phyloP scores from a whole-genome alignment of 2,113 vertebrate genomes.

The Eolophus roseicapilla region DNA sequence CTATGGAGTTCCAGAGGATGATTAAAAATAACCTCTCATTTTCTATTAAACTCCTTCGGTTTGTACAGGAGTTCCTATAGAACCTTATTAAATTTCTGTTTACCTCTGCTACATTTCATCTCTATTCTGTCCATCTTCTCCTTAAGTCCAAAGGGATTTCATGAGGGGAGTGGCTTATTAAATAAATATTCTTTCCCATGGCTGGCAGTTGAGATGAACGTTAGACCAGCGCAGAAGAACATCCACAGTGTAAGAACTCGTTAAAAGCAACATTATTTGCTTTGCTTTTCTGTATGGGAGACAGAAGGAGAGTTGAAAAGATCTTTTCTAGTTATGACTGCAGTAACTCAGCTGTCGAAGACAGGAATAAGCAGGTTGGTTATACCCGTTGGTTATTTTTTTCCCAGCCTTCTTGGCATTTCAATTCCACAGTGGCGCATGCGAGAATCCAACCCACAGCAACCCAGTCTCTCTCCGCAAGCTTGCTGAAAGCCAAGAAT shows the following conservation, averaged over 20 bases:
- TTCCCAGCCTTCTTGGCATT: background rate
- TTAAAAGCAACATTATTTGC: background rate
- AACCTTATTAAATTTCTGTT: conserved; percentile 55
- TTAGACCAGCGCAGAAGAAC: background rate
- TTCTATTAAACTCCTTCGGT: conserved; percentile 40
- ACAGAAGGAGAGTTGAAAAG: background rate
- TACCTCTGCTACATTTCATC: conserved; percentile 25
- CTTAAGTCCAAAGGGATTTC: conserved; percentile 8
- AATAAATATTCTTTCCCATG: background rate
- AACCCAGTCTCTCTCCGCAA: background rate
- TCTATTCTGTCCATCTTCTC: conserved; percentile 2
- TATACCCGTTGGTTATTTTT: background rate
- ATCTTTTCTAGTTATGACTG: background rate
- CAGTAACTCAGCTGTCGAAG: background rate
- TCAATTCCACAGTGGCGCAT: background rate
- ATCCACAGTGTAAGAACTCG: background rate
- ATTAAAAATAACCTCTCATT: conserved; percentile 58
- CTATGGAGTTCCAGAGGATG: conserved; percentile 24
- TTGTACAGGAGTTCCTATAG: conserved; percentile 43
- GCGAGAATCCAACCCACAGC: background rate
- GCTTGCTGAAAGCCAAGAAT: background rate
- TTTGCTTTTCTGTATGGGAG: background rate
- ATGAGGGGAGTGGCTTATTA: background rate
- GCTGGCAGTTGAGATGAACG: background rate
- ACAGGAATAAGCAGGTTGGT: background rate